phyloP scores from a whole-genome alignment of 2,888 invertebrate species.

The Aleiodes testaceus region DNA sequence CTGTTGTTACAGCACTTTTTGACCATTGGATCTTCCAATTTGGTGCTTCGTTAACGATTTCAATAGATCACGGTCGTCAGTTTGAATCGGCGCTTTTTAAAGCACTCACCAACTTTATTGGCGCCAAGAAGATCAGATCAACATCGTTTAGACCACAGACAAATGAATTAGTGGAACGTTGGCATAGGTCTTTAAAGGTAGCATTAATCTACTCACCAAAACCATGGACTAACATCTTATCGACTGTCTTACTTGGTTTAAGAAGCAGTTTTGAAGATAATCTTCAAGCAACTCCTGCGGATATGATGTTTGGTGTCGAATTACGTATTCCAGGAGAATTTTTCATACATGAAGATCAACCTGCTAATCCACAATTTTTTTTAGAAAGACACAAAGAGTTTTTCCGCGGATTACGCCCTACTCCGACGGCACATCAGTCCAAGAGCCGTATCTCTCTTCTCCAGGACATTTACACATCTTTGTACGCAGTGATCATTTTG shows the following conservation, averaged over 20 bases:
- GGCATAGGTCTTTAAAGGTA: constrained; percentile 5
- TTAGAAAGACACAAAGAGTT: not conserved
- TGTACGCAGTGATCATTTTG: not conserved
- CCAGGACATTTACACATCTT: not conserved
- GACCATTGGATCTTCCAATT: constrained; percentile 17
- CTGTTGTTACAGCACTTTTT: constrained; percentile 11
- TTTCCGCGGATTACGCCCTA: not conserved
- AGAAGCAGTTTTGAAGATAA: not conserved
- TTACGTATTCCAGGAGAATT: constrained; percentile 5
- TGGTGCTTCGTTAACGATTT: constrained; percentile 26
- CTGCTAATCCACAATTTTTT: constrained; percentile 5
- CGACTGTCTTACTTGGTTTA: not conserved
- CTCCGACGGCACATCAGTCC: not conserved
- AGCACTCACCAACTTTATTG: constrained; percentile 9
- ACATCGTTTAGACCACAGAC: not conserved
- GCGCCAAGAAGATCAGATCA: not conserved
- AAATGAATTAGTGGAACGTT: constrained; percentile 3
- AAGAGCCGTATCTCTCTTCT: not conserved
- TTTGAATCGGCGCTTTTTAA: constrained; percentile 37
- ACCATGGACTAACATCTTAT: constrained; percentile 1
- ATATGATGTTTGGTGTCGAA: not conserved
- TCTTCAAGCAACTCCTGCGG: constrained; percentile 20
- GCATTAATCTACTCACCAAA: constrained; percentile 11
- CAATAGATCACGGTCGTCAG: constrained; percentile 37
- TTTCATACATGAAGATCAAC: not conserved